Evolutionary conservation across 2,888 invertebrate genomes (phyloP), one percentile per base, ranked within the genome.

Genomic region (Tribolium freemani): DNA sequence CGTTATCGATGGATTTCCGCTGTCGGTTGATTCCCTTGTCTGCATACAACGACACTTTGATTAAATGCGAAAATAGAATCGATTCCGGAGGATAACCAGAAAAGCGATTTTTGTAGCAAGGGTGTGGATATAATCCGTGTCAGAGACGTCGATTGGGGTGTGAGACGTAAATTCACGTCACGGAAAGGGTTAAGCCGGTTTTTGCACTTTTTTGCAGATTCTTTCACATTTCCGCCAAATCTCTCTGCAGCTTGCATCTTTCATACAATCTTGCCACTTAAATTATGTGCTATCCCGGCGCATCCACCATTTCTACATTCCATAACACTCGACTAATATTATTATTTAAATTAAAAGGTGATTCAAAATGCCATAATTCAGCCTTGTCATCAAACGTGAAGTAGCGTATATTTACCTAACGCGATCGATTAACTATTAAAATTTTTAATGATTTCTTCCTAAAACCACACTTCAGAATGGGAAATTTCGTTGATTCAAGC

Each of bases 51-150:
- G 58, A 58, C 58, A 58, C 58, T 58, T 58, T 38, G 58, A 58
- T 58, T 58, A 58, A 58, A 58, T 38, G 58, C 58, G 56, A 58
- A 58, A 58, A 58, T 45, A 38, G 58, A 58, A 58, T 13, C 10
- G 44, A 58, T 58, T 45, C 58, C 20, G 6, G 11, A 58, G 44
- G 58, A 58, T 58, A 58, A 58, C 58, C 44, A 20, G 45, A 20
- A 45, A 44, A 44, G 20, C 44, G 44, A 58, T 45, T 58, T 45
- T 45, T 10, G 58, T 13, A 45, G 11, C 46, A 45, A 58, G 45
- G 58, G 11, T 38, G 20, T 38, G 44, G 30, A 57, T 38, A 56
- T 58, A 58, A 58, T 45, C 58, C 44, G 11, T 16, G 58, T 58
- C 45, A 58, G 20, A 45, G 38, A 58, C 21, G 45, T 58, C 58